Evolutionary conservation across 2,888 invertebrate species (phyloP), one percentile per base, ranked within the genome.

Genomic region (Endomychus coccineus): DNA sequence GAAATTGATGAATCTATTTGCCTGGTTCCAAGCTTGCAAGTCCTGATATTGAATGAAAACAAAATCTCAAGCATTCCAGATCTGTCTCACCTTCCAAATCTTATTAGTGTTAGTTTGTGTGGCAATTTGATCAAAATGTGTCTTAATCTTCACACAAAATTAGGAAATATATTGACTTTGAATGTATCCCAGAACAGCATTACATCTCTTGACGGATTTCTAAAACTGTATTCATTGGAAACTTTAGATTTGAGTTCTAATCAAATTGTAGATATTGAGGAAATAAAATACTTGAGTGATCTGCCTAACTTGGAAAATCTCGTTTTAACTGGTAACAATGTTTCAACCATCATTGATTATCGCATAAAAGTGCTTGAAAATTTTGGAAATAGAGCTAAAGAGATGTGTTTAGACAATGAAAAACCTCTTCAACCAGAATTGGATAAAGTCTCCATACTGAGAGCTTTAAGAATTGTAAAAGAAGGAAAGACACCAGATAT

Each of bases 401-500:
- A 92, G 60, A 78, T 96, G 21, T 82, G 79, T 55, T 66, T 96
- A 40, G 96, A 97, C 58, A 89, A 87, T 58, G 85, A 89, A 56
- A 83, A 78, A 47, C 83, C 91, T 0, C 81, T 86, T 7, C 84
- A 84, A 55, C 82, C 83, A 49, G 96, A 96, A 62, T 62, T 94
- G 49, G 95, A 96, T 56, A 94, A 89, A 2, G 91, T 94, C 0
- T 79, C 89, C 22, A 85, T 96, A 21, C 67, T 94, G 43, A 84
- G 90, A 61, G 96, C 96, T 1, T 70, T 95, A 42, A 76, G 85
- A 50, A 76, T 81, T 28, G 84, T 85, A 1, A 79, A 78, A 48
- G 63, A 66, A 36, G 58, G 58, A 1, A 56, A 51, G 43, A 46
- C 51, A 4, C 58, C 58, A 6, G 44, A 46, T 41, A 39, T 39